These are phyloP conservation scores for Bubalus kerabau DNA, from an alignment of 2,113 vertebrate species.

Conservation along the genomic window DNA sequence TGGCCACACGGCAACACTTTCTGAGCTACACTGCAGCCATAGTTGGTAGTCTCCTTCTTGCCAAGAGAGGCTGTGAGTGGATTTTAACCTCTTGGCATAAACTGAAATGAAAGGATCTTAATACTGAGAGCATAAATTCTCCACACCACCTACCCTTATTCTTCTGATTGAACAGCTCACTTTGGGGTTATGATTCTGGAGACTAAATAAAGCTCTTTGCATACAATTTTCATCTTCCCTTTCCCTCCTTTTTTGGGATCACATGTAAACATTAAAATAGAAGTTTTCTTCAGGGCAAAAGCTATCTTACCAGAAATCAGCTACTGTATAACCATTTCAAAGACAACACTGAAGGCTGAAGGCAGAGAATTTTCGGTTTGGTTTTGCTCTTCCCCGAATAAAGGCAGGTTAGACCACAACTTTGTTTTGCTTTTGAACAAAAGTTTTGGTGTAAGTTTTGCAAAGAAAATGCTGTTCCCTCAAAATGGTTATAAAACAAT, in stretches of 20 bases:
- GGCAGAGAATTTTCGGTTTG: neutral
- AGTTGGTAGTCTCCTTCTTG: neutral
- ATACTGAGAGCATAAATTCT: neutral
- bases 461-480: neutral
- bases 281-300: neutral
- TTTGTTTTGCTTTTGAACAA: slow-evolving; percentile 12
- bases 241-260: neutral
- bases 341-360: neutral
- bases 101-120: neutral
- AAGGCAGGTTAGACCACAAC: neutral
- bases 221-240: neutral
- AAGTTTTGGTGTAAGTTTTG: neutral
- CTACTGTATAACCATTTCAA: neutral
- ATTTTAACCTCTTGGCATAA: neutral
- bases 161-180: neutral
- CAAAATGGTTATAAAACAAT: neutral
- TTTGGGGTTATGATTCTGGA: slow-evolving; percentile 16
- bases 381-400: neutral
- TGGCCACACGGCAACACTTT: neutral
- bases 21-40: neutral
- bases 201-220: slow-evolving; percentile 8
- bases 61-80: neutral
- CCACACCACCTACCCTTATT: neutral
- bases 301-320: neutral
- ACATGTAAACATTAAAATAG: slow-evolving; percentile 26